Evolutionary conservation across 2,888 invertebrate species (phyloP).

Genomic region (Tiliacea citrago): DNA sequence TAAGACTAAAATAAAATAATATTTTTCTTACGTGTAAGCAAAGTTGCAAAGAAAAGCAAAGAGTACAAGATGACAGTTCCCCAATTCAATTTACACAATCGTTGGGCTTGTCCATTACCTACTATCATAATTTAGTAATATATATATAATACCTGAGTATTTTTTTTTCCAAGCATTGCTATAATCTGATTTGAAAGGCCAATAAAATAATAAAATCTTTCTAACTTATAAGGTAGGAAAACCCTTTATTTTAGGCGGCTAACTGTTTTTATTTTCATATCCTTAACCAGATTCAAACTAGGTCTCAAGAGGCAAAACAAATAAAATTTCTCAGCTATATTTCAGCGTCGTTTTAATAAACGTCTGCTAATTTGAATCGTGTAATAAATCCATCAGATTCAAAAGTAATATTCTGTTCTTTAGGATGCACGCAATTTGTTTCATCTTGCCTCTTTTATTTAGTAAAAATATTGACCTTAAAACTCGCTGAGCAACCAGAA

Average conservation of each 20-base stretch:
- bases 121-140: background rate
- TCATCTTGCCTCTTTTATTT: slow-evolving; percentile 50
- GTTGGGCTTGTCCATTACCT: background rate
- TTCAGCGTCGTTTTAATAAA: slow-evolving; percentile 69
- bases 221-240: too few species aligned
- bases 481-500: slow-evolving; percentile 27
- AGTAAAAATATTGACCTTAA: slow-evolving; percentile 59
- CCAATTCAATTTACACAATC: too few species aligned
- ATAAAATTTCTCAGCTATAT: slow-evolving; percentile 55
- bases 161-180: too few species aligned
- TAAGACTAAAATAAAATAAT: background rate
- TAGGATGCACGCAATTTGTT: slow-evolving; percentile 61
- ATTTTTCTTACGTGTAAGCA: background rate
- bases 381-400: slow-evolving; percentile 74
- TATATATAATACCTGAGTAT: background rate
- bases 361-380: slow-evolving; percentile 67
- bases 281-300: slow-evolving; percentile 29
- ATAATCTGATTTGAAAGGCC: background rate
- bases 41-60: background rate
- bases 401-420: slow-evolving; percentile 69
- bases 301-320: slow-evolving; percentile 23
- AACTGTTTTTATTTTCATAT: background rate
- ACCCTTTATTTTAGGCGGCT: background rate
- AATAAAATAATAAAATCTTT: background rate
- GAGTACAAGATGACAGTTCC: background rate